Evolutionary conservation across 2,113 vertebrate genomes (phyloP).

Genomic region (Rattus rattus): DNA sequence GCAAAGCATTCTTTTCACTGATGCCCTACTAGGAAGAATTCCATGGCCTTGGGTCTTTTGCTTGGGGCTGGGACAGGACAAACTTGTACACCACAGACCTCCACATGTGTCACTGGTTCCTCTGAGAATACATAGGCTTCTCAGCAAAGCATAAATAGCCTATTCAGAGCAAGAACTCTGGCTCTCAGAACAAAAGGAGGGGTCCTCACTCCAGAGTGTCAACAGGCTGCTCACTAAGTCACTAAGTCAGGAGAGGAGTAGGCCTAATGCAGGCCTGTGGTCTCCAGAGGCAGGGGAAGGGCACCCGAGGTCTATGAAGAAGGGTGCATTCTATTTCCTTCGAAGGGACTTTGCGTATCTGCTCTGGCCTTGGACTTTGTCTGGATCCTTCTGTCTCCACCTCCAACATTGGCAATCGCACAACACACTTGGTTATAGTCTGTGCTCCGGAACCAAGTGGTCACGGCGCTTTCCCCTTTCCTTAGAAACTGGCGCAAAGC

Average conservation of each 20-base stretch:
- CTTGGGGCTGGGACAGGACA: not conserved
- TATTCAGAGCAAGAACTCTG: not conserved
- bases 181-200: not conserved
- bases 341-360: not conserved
- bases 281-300: not conserved
- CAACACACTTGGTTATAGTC: too few species aligned
- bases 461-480: not conserved
- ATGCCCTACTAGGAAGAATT: not conserved
- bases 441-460: not conserved
- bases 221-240: too few species aligned
- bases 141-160: not conserved
- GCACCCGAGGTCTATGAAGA: not conserved
- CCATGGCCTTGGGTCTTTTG: not conserved
- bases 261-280: not conserved
- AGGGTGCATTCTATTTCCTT: not conserved
- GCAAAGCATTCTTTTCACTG: not conserved
- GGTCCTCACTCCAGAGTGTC: not conserved
- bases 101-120: not conserved
- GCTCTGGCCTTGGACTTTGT: not conserved
- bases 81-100: not conserved
- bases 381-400: not conserved
- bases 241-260: not conserved
- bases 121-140: not conserved
- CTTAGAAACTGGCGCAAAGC: not conserved
- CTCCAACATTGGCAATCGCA: not conserved